Conservation (phyloP, 2,797 vertebrate species). For the Streptopelia turtur region DNA sequence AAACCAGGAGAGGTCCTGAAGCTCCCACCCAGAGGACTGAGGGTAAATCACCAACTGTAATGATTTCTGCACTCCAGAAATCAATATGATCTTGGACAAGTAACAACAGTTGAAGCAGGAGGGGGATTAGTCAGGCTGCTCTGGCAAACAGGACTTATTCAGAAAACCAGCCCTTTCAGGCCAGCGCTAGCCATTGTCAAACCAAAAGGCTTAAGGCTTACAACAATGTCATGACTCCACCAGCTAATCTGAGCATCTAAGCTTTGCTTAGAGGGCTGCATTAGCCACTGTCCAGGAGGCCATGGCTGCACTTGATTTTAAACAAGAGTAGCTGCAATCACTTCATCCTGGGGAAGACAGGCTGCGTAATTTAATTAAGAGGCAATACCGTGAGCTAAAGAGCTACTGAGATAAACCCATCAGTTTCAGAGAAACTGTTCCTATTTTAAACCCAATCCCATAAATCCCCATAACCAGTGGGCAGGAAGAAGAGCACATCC, state of each 20-base stretch:
- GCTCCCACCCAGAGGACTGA: not conserved
- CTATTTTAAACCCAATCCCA: constrained; percentile 66
- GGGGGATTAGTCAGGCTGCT: not conserved
- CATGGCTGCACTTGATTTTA: not conserved
- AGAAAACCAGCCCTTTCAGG: not conserved
- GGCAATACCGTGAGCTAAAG: constrained; percentile 35
- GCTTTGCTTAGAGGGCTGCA: not conserved
- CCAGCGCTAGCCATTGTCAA: not conserved
- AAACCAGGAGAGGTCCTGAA: not conserved
- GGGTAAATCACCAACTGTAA: not conserved
- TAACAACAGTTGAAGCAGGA: not conserved
- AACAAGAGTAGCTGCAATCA: not conserved
- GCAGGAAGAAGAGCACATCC: constrained; percentile 10
- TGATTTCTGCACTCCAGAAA: constrained; percentile 27
- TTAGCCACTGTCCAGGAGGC: constrained; percentile 5
- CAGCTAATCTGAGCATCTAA: not conserved
- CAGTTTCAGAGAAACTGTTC: constrained; percentile 47
- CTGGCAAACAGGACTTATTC: not conserved
- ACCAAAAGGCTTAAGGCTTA: not conserved
- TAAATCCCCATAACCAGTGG: constrained; percentile 54
- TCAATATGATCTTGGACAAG: constrained; percentile 2
- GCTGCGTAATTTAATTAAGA: constrained; percentile 53
- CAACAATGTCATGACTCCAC: not conserved
- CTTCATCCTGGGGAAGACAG: constrained; percentile 4
- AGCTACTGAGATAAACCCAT: constrained; percentile 56